These are phyloP conservation scores for Asteroscopus sphinx DNA, from an alignment of 2,888 invertebrate genomes.

Conservation along the genomic window DNA sequence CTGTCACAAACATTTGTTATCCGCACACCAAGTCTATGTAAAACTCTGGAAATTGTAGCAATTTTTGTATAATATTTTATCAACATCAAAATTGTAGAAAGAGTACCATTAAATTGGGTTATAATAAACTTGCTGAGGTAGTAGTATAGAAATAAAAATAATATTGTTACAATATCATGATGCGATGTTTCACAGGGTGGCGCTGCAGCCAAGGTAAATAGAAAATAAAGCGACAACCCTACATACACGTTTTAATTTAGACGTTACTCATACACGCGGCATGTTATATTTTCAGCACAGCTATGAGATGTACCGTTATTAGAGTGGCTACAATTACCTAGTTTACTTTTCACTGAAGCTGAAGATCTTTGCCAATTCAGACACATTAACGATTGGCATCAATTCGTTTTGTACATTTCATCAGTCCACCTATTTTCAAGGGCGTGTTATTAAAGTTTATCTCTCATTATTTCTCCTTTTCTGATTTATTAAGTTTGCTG, in stretches of 20 bases:
- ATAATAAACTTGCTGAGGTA: constrained; percentile 1
- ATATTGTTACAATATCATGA: constrained; percentile 67
- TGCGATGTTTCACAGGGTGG: constrained; percentile 84
- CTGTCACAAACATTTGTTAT: constrained; percentile 21
- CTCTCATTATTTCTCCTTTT: constrained; percentile 39
- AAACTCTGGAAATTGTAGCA: constrained; percentile 25
- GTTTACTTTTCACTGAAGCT: constrained; percentile 57
- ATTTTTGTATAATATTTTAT: background rate
- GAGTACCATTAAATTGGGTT: constrained; percentile 8
- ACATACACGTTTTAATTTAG: constrained; percentile 71
- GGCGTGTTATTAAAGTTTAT: constrained; percentile 25
- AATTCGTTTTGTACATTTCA: constrained; percentile 50
- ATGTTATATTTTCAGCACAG: constrained; percentile 76
- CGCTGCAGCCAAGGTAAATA: constrained; percentile 87
- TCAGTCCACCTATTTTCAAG: constrained; percentile 33
- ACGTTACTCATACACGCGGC: constrained; percentile 72
- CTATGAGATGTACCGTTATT: constrained; percentile 68
- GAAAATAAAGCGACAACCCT: constrained; percentile 60
- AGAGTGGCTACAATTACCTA: constrained; percentile 65
- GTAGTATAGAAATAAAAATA: constrained; percentile 50
- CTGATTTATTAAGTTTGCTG: constrained; percentile 1
- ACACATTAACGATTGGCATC: constrained; percentile 55
- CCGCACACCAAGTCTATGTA: constrained; percentile 12
- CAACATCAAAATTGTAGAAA: background rate
- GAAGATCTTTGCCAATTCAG: constrained; percentile 61